Conservation (phyloP, 2,888 invertebrate species). For the Amphipoea oculea region DNA sequence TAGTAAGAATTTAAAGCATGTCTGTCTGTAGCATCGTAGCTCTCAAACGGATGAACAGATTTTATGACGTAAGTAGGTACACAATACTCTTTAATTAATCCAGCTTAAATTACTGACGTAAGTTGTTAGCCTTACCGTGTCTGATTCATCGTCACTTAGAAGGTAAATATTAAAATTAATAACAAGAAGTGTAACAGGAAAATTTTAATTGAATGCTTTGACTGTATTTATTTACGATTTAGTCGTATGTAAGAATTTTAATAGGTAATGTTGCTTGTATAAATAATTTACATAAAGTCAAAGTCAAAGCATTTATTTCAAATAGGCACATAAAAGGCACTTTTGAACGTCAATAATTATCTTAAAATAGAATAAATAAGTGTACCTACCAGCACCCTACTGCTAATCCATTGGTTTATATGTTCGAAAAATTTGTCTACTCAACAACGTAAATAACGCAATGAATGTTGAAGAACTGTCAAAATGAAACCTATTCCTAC, state of each 20-base stretch:
- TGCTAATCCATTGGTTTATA: no score
- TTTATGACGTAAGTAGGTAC: background rate
- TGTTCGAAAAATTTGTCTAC: no score
- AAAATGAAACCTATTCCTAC: no score
- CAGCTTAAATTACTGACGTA: background rate
- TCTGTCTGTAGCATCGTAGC: background rate
- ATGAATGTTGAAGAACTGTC: no score
- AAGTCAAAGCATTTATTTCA: no score
- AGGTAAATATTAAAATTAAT: constrained; percentile 12
- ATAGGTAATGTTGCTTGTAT: background rate
- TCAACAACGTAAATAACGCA: no score
- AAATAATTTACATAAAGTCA: constrained; percentile 12
- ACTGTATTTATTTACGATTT: background rate
- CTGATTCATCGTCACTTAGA: constrained; percentile 12
- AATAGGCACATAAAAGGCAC: no score
- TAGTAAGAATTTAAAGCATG: background rate
- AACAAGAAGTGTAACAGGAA: constrained; percentile 21
- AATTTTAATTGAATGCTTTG: constrained; percentile 11
- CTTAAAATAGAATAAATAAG: no score
- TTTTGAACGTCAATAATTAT: no score
- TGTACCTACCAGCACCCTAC: background rate
- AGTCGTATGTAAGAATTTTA: constrained; percentile 11
- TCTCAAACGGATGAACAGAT: background rate
- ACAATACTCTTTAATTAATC: background rate
- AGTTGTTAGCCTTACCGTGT: background rate